These are phyloP conservation scores for Nothobranchius furzeri DNA, from an alignment of 2,113 vertebrate species.

Conservation along the genomic window DNA sequence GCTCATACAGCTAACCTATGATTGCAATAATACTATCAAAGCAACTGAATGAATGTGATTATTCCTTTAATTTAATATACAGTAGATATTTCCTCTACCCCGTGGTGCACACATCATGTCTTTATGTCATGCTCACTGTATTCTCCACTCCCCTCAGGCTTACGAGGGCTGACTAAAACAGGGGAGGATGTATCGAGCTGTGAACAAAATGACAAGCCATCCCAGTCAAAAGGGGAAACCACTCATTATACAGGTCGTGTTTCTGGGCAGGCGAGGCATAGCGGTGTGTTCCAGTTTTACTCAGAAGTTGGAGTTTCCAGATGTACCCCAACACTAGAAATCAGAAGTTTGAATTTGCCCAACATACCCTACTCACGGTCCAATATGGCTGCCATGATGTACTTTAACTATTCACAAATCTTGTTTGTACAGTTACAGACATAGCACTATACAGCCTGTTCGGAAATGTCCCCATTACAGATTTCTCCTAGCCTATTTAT, in stretches of 20 bases:
- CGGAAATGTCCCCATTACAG: too few species aligned
- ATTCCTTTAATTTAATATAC: slow-evolving; percentile 28
- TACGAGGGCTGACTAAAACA: slow-evolving; percentile 38
- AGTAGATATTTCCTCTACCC: slow-evolving; percentile 14
- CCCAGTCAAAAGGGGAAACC: slow-evolving; percentile 56
- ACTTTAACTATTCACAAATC: too few species aligned
- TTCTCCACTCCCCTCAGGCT: slow-evolving; percentile 49
- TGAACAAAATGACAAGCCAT: slow-evolving; percentile 63
- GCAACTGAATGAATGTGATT: slow-evolving; percentile 26
- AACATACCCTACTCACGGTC: too few species aligned
- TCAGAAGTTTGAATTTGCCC: too few species aligned
- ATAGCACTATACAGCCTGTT: too few species aligned
- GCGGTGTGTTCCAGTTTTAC: slow-evolving; percentile 2
- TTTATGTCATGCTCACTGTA: slow-evolving; percentile 47
- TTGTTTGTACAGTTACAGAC: too few species aligned
- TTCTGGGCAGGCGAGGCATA: slow-evolving; percentile 65
- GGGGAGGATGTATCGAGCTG: slow-evolving; percentile 48
- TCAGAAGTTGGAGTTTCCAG: too few species aligned
- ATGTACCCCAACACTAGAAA: too few species aligned
- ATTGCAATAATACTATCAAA: slow-evolving; percentile 36
- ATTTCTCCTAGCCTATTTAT: too few species aligned
- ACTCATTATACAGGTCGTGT: slow-evolving; percentile 76
- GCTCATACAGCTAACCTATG: slow-evolving; percentile 18
- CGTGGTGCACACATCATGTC: slow-evolving; percentile 37
- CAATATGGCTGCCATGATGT: too few species aligned